Base-by-base conservation (phyloP, 2,888 invertebrate species). In the Pherbina coryleti region DNA sequence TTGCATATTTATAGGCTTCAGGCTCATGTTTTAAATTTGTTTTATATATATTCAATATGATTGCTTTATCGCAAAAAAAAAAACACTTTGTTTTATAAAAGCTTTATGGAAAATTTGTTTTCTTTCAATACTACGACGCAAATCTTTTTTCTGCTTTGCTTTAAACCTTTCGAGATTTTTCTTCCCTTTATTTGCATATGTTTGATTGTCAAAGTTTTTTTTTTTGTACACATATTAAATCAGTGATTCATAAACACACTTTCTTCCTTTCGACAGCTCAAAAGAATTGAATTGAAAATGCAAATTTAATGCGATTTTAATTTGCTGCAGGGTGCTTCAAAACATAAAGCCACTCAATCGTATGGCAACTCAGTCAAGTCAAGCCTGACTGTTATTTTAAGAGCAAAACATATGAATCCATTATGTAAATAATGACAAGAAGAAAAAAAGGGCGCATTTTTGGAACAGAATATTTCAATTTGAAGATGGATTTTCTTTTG, bases 241-340 rank as follows among this genome's bases (percentile, higher is more conserved):
- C 78, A 79, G 67, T 73, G 80, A 80, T 79, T 79, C 79, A 80
- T 81, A 79, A 80, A 79, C 78, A 78, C 77, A 78, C 76, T 78
- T 76, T 75, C 4, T 55, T 7, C 1, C 55, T 55, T 8, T 19
- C 9, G 19, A 9, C 34, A 19, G 60, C 44, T 44, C 44, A 9
- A 44, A 25, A 44, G 70, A 22, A 25, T 75, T 37, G 34, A 69
- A 49, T 69, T 79, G 78, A 79, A 82, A 82, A 87, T 87, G 85
- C 84, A 86, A 85, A 87, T 85, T 84, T 84, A 85, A 86, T 86
- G 80, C 82, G 86, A 82, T 86, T 86, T 87, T 86, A 86, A 86
- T 86, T 86, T 85, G 82, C 80, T 79, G 80, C 82, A 76, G 79
- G 81, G 81, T 79, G 79, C 80, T 79, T 62, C 17, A 5, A n/a